Percentiles rank a stretch among this genome's conserved stretches.
Evolutionary conservation across 2,113 vertebrate species (phyloP).

Genomic region (Anser brachyrhynchus): DNA sequence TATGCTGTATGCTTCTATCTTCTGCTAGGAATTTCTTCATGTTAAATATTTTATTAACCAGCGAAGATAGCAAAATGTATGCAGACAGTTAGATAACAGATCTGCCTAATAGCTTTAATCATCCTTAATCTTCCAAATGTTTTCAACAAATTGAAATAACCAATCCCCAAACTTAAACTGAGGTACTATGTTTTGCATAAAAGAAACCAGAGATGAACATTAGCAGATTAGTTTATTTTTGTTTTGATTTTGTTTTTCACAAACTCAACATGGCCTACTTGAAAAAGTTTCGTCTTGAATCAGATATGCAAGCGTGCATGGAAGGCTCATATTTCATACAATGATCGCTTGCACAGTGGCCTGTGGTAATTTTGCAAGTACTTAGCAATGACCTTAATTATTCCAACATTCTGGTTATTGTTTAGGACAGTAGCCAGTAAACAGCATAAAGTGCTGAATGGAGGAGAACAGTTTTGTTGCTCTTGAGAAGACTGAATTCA

Average conservation of each 20-base stretch:
- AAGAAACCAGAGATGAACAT: not conserved
- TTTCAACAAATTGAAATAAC: not conserved
- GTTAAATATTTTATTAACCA: not conserved
- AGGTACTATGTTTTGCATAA: not conserved
- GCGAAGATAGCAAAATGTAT: not conserved
- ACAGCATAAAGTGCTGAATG: not conserved
- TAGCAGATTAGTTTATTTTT: not conserved
- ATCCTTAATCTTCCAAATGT: not conserved
- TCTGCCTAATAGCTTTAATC: not conserved
- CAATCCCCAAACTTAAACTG: not conserved
- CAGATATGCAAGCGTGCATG: not conserved
- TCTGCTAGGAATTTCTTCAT: not conserved
- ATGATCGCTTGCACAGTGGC: not conserved
- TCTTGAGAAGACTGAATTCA: not conserved
- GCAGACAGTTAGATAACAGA: not conserved
- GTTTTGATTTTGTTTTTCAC: not conserved
- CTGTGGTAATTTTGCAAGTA: not conserved
- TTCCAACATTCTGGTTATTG: not conserved
- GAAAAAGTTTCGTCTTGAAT: not conserved
- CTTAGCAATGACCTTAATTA: not conserved
- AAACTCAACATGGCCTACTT: not conserved
- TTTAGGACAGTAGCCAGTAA: not conserved
- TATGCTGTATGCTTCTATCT: not conserved
- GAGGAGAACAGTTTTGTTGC: not conserved
- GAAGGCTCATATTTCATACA: not conserved